Percentiles rank a stretch among this genome's conserved stretches.
Evolutionary conservation across 2,797 vertebrate species (phyloP).

Genomic region (Arnoldichthys spilopterus): DNA sequence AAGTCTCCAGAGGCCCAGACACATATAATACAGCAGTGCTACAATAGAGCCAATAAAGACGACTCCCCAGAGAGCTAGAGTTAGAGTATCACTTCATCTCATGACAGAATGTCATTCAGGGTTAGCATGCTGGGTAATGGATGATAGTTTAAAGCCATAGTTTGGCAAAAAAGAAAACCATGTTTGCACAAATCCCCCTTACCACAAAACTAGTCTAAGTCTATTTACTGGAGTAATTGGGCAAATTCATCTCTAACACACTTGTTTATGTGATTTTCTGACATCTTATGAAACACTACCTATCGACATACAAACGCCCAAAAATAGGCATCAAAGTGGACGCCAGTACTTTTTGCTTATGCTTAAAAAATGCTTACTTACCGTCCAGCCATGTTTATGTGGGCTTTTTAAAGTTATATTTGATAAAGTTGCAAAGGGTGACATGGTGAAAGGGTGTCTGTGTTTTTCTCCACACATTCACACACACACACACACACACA

Average conservation of each 20-base stretch:
- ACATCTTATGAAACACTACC: neutral
- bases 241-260: no score
- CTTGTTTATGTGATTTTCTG: neutral
- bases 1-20: conserved; percentile 68
- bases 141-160: conserved; percentile 14
- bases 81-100: conserved; percentile 62
- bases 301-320: neutral
- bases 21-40: conserved; percentile 71
- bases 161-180: neutral
- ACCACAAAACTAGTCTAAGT: neutral
- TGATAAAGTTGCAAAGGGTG: conserved; percentile 30
- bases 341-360: neutral
- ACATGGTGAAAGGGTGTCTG: conserved; percentile 16
- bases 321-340: neutral
- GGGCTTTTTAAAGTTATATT: conserved; percentile 5
- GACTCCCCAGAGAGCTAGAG: conserved; percentile 69
- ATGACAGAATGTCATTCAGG: conserved; percentile 1
- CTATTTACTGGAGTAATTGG: neutral
- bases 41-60: conserved; percentile 72
- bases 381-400: conserved; percentile 8
- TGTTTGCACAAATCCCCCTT: neutral
- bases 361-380: neutral
- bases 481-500: conserved; percentile 20
- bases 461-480: conserved; percentile 32
- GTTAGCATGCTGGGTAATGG: conserved; percentile 11